A percentile compares a stretch with the other conserved stretches of the same genome.
These are phyloP conservation scores for Ifrita kowaldi DNA, from an alignment of 2,113 vertebrate genomes.

Conservation along the genomic window DNA sequence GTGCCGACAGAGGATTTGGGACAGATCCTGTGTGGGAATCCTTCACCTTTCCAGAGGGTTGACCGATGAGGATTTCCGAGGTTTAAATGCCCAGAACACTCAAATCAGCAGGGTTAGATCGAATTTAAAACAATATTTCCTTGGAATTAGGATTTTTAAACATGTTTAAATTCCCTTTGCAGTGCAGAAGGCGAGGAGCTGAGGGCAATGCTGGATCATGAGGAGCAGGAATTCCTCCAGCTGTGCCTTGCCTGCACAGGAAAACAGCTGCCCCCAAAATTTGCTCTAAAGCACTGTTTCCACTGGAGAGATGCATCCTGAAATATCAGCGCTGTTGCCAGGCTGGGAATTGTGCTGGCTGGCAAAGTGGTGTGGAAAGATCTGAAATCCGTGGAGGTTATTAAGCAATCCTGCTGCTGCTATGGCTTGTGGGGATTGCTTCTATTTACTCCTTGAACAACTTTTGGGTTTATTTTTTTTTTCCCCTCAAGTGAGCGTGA, in stretches of 20 bases:
- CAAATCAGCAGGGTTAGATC: rapidly evolving
- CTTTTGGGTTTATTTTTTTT: not conserved
- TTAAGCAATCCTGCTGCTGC: not conserved
- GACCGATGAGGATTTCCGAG: not conserved
- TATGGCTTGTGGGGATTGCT: not conserved
- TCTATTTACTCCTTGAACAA: not conserved
- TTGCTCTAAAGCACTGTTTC: not conserved
- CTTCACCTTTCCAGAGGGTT: not conserved
- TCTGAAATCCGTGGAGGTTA: not conserved
- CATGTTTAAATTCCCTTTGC: rapidly evolving
- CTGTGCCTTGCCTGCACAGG: not conserved
- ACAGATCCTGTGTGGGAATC: not conserved
- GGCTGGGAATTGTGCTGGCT: not conserved
- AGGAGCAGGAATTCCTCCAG: not conserved
- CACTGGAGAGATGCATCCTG: not conserved
- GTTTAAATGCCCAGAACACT: not conserved
- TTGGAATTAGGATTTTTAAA: not conserved
- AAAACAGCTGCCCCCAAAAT: not conserved
- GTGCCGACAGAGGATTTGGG: not conserved
- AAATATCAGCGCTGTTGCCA: not conserved
- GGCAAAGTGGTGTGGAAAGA: not conserved
- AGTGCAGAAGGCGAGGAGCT: not conserved
- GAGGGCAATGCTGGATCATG: not conserved
- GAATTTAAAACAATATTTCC: not conserved
- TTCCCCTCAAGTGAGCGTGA: not conserved